Evolutionary conservation across 2,888 invertebrate genomes (phyloP), one percentile per base, ranked within the genome.

Genomic region (Pomacea canaliculata): DNA sequence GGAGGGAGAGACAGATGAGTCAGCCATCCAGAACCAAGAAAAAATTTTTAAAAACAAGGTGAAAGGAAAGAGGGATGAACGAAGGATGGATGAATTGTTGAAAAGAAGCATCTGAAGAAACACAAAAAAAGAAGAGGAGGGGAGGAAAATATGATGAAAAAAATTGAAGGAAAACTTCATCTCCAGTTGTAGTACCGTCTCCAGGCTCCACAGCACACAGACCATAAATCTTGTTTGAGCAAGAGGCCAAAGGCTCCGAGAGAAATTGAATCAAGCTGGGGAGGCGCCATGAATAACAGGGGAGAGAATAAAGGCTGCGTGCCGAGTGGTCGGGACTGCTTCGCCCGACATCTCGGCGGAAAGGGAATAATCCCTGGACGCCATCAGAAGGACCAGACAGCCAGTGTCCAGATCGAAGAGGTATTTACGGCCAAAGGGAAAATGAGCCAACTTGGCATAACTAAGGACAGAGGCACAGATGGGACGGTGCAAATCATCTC

Each of bases 191-290:
- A 23, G 65, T 65, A n/a, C 27, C 65, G n/a, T n/a, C 27, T 46
- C 67, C 67, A 27, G 37, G 37, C 23, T 27, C 65, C 65, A 27
- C 65, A 65, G 65, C 23, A n/a, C 65, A 65, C 65, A 65, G 19
- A 19, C 65, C 65, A 27, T 27, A n/a, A 67, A 67, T 48, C 67
- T 56, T 56, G 51, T 56, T 63, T 63, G 63, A 27, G 27, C 16
- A 10, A 10, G 27, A 63, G 63, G 27, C 63, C n/a, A 27, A 63
- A 27, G 63, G 23, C 27, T 63, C 16, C 63, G 27, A 23, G 27
- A n/a, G 49, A 62, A 71, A 71, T 71, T 62, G 63, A 71, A 71
- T 71, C 60, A 71, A 19, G n/a, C 37, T 62, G 48, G n/a, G 71
- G 48, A n/a, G 60, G 37, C 63, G 19, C 49, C 62, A 62, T 71